Conservation (phyloP, 1,140 invertebrate species). For the Pogonognathellus flavescens region DNA sequence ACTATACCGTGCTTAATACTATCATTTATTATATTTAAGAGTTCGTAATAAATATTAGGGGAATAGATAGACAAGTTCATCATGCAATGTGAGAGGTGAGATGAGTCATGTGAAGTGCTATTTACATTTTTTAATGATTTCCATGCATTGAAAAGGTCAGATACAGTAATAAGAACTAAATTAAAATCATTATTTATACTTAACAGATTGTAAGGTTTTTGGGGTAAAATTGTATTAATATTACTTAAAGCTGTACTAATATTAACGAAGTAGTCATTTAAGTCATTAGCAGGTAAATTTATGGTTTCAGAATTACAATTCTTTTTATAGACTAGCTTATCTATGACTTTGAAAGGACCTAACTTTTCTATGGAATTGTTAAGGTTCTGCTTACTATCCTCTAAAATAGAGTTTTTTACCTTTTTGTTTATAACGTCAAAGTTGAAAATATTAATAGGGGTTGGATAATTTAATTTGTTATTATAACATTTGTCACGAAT, state of each 20-base stretch:
- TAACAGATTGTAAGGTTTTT: no score
- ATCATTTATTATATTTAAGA: background rate
- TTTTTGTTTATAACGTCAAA: background rate
- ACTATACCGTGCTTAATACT: background rate
- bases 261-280: slow-evolving; percentile 13
- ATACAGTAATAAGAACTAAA: no score
- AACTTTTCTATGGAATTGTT: background rate
- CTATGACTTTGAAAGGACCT: background rate
- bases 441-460: no score
- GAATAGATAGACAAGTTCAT: background rate
- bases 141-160: background rate
- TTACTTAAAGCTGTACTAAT: background rate
- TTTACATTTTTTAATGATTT: no score
- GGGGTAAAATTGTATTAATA: no score
- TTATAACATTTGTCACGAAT: no score
- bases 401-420: background rate
- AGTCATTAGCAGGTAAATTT: background rate
- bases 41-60: background rate
- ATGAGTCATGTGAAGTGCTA: background rate
- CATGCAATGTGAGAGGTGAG: background rate
- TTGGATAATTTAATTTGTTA: no score
- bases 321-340: background rate
- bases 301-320: background rate
- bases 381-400: background rate
- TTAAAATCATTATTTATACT: no score